A percentile compares a stretch with the other conserved stretches of the same genome.
These are phyloP conservation scores for Zeus faber DNA, from an alignment of 2,113 vertebrate genomes.

Conservation along the genomic window DNA sequence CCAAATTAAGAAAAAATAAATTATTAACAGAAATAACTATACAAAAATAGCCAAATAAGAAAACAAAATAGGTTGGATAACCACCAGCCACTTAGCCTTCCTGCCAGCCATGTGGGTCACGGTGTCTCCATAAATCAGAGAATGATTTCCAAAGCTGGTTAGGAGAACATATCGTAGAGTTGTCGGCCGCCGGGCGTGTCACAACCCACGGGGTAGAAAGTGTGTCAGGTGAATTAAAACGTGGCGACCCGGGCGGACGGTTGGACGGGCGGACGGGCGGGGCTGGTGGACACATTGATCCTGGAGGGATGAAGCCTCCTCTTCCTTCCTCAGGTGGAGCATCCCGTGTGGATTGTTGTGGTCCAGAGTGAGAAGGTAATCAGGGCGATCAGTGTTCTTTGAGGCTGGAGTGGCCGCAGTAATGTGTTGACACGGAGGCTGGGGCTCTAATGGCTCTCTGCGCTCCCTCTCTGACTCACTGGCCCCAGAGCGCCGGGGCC, in stretches of 20 bases:
- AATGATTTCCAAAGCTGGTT: too few relatives aligned
- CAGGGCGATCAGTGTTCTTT: conserved; percentile 72
- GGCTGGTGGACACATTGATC: conserved; percentile 61
- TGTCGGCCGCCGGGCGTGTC: conserved; percentile 12
- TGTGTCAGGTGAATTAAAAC: conserved; percentile 50
- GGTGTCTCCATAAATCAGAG: too few relatives aligned
- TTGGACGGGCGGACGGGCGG: too few relatives aligned
- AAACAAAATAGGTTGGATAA: too few relatives aligned
- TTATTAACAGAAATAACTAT: too few relatives aligned
- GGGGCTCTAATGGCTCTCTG: conserved; percentile 70
- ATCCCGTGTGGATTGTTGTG: conserved; percentile 57
- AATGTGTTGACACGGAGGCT: conserved; percentile 70
- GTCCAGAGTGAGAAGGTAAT: conserved; percentile 72
- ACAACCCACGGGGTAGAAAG: conserved; percentile 37
- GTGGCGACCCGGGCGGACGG: conserved; percentile 30
- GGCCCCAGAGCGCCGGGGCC: conserved; percentile 51
- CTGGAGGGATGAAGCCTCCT: conserved; percentile 40
- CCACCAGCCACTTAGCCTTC: too few relatives aligned
- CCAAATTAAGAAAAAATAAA: too few relatives aligned
- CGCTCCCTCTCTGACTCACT: conserved; percentile 37
- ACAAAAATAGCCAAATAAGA: too few relatives aligned
- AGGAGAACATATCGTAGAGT: conserved; percentile 4
- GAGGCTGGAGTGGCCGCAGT: conserved; percentile 71
- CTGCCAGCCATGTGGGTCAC: too few relatives aligned
- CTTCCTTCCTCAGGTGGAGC: conserved; percentile 45